Evolutionary conservation across 2,113 vertebrate genomes (phyloP).

Genomic region (Cricetomys ansorgei): DNA sequence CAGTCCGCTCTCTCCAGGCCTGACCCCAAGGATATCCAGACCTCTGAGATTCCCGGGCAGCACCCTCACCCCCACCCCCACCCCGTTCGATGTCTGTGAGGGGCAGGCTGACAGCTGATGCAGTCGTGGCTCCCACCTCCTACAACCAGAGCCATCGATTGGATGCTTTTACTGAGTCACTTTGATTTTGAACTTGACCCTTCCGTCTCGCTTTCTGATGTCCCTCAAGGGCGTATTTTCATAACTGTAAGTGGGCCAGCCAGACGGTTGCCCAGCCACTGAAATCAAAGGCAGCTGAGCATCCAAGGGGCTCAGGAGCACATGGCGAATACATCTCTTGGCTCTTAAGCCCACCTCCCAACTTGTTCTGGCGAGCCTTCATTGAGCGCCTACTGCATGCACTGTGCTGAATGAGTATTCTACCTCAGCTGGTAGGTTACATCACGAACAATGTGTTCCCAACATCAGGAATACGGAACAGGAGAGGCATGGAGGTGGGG

Average conservation of each 20-base stretch:
- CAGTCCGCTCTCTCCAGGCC: background rate
- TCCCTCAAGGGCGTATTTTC: conserved; percentile 49
- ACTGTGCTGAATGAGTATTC: background rate
- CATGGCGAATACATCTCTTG: background rate
- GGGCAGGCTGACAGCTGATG: background rate
- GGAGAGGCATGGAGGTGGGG: background rate
- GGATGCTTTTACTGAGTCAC: conserved; percentile 22
- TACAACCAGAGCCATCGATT: background rate
- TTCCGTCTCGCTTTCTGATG: conserved; percentile 13
- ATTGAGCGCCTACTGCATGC: conserved; percentile 1
- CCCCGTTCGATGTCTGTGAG: background rate
- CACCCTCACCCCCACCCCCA: too few species aligned
- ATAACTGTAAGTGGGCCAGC: background rate
- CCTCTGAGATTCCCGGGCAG: background rate
- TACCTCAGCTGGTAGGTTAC: background rate
- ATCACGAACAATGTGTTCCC: background rate
- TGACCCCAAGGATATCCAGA: background rate
- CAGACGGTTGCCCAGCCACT: background rate
- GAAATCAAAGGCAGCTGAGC: background rate
- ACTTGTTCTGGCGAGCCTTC: background rate
- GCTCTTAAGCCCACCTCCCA: background rate
- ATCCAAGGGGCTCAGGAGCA: background rate
- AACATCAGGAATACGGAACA: background rate
- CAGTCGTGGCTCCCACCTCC: background rate
- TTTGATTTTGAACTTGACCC: conserved; percentile 47